Evolutionary conservation across 1,140 invertebrate species (phyloP).

Genomic region (Arion vulgaris): DNA sequence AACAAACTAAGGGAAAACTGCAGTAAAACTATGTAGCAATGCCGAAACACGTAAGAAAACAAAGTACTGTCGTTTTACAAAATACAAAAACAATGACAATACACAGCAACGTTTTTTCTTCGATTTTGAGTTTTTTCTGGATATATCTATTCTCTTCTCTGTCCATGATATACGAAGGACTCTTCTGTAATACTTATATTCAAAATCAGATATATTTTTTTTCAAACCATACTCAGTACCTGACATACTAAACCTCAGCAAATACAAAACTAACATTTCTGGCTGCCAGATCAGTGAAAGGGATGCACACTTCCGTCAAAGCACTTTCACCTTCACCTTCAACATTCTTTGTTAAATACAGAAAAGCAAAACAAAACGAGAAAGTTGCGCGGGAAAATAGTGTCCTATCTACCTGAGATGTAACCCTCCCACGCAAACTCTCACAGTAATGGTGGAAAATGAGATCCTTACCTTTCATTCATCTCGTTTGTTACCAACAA

Average conservation of each 20-base stretch:
- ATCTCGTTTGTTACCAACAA: neutral
- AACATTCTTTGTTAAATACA: neutral
- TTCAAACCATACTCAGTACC: neutral
- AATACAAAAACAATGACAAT: no score
- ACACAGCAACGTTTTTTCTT: no score
- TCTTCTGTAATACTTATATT: no score
- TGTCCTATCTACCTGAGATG: constrained; percentile 3
- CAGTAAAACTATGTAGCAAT: no score
- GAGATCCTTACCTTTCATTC: neutral
- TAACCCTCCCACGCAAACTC: constrained; percentile 11
- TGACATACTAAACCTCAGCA: neutral
- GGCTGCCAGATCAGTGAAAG: neutral
- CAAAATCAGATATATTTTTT: no score
- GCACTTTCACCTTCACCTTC: constrained; percentile 4
- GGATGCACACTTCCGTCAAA: constrained; percentile 28
- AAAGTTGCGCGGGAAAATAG: neutral
- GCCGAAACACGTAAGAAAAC: no score
- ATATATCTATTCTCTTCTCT: no score
- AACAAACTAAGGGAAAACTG: no score
- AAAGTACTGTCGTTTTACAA: no score
- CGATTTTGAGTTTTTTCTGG: no score
- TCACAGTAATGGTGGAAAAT: neutral
- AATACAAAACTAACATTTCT: neutral
- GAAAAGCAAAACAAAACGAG: neutral
- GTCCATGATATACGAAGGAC: no score